Evolutionary conservation across 2,888 invertebrate genomes (phyloP).

Genomic region (Aphodius granarius): DNA sequence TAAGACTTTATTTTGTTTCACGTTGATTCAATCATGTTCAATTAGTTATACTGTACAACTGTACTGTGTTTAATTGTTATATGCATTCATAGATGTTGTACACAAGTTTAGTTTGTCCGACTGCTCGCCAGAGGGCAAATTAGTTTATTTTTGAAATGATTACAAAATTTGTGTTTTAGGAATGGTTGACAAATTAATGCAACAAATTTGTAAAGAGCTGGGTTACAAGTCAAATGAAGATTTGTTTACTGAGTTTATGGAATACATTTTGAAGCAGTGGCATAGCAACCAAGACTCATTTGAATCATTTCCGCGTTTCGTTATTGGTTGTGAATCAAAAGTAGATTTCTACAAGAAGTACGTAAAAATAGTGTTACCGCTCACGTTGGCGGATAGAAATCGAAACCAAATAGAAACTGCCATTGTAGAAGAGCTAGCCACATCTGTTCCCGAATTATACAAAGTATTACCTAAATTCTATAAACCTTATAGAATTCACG

Average conservation of each 20-base stretch:
- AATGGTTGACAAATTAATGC: constrained; percentile 35
- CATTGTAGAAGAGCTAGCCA: constrained; percentile 28
- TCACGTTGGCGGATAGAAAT: constrained; percentile 50
- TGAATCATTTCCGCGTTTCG: constrained; percentile 49
- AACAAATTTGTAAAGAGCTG: constrained; percentile 39
- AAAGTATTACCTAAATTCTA: constrained; percentile 41
- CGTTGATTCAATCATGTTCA: no score
- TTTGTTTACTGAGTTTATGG: constrained; percentile 55
- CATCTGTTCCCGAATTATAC: constrained; percentile 41
- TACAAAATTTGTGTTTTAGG: constrained; percentile 18
- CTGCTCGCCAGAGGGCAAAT: no score
- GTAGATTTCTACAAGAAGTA: constrained; percentile 53
- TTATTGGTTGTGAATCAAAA: constrained; percentile 47
- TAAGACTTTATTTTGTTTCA: not conserved
- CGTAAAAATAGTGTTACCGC: constrained; percentile 50
- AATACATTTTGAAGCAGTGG: constrained; percentile 56
- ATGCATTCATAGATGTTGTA: no score
- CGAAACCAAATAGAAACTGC: constrained; percentile 36
- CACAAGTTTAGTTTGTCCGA: not conserved
- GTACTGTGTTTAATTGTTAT: no score
- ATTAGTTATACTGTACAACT: no score
- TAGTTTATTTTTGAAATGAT: not conserved
- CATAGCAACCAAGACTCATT: constrained; percentile 33
- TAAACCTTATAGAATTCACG: not conserved
- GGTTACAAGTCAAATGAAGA: constrained; percentile 40